phyloP scores from a whole-genome alignment of 2,113 vertebrate species.

The Onychostoma macrolepis region DNA sequence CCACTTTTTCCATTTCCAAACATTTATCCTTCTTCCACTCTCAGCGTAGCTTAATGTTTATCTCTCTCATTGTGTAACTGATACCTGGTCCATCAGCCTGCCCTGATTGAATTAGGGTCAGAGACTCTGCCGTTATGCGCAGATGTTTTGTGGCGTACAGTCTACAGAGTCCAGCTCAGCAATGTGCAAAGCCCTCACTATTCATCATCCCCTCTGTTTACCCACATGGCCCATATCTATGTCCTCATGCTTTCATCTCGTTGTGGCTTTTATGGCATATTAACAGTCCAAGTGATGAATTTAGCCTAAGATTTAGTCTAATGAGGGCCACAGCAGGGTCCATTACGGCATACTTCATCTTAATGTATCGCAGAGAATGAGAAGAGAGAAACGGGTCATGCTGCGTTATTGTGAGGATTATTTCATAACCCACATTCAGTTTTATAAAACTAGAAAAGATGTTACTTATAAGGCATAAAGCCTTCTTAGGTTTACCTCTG shows the following conservation, averaged over 20 bases:
- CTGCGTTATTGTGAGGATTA: not conserved
- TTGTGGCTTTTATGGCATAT: constrained; percentile 32
- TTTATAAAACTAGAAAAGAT: not conserved
- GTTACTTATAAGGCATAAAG: not conserved
- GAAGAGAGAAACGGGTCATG: not conserved
- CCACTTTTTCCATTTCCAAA: not conserved
- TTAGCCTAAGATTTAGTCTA: not conserved
- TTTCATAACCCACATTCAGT: constrained; percentile 10
- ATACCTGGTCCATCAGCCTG: constrained; percentile 66
- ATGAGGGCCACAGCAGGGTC: constrained; percentile 15
- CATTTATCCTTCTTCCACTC: constrained; percentile 16
- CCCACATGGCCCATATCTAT: constrained; percentile 43
- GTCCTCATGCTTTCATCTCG: constrained; percentile 40
- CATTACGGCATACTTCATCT: not conserved
- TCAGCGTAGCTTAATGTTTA: not conserved
- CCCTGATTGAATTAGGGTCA: constrained; percentile 67
- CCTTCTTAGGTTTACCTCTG: not conserved
- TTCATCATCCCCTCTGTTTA: constrained; percentile 50
- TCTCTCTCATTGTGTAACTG: constrained; percentile 57
- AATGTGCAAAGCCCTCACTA: constrained; percentile 22
- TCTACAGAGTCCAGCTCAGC: constrained; percentile 44
- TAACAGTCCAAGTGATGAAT: constrained; percentile 28
- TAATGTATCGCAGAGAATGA: not conserved
- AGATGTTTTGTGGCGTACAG: constrained; percentile 6
- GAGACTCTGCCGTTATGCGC: constrained; percentile 54